Conservation (phyloP, 2,113 vertebrate species). For the Gymnogyps californianus region DNA sequence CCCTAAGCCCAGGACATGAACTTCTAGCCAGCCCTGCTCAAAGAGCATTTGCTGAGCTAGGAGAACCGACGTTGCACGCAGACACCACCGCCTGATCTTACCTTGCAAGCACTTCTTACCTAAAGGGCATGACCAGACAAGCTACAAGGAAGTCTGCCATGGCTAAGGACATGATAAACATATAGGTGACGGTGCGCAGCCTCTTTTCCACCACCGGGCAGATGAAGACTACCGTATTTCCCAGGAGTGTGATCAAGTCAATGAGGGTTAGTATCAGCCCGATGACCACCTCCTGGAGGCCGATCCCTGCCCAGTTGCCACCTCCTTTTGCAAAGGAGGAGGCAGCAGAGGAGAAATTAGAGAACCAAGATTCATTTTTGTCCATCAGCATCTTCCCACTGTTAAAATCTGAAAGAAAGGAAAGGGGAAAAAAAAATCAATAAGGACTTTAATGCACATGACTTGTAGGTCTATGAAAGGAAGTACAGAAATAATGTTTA, state of each 20-base stretch:
- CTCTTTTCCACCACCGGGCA: constrained; percentile 69
- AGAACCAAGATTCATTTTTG: constrained; percentile 31
- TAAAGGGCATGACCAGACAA: constrained; percentile 75
- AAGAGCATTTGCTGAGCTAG: fast-evolving
- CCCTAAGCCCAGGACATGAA: background rate
- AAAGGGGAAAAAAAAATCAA: background rate
- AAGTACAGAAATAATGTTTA: background rate
- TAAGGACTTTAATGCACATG: background rate
- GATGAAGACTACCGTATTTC: constrained; percentile 65
- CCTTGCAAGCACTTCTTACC: constrained; percentile 38
- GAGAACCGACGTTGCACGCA: fast-evolving
- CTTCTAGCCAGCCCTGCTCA: background rate
- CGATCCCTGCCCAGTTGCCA: background rate
- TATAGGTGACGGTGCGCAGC: constrained; percentile 70
- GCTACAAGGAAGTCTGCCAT: constrained; percentile 71
- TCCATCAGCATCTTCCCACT: constrained; percentile 41
- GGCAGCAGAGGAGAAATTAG: constrained; percentile 49
- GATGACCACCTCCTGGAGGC: constrained; percentile 46
- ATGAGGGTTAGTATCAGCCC: constrained; percentile 65
- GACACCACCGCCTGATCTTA: background rate
- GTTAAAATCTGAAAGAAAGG: background rate
- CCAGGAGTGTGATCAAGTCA: constrained; percentile 68
- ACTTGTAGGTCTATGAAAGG: background rate
- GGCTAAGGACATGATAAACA: constrained; percentile 76
- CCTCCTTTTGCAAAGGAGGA: constrained; percentile 10